Evolutionary conservation across 2,797 vertebrate genomes (phyloP).

Genomic region (Silurus aristotelis): DNA sequence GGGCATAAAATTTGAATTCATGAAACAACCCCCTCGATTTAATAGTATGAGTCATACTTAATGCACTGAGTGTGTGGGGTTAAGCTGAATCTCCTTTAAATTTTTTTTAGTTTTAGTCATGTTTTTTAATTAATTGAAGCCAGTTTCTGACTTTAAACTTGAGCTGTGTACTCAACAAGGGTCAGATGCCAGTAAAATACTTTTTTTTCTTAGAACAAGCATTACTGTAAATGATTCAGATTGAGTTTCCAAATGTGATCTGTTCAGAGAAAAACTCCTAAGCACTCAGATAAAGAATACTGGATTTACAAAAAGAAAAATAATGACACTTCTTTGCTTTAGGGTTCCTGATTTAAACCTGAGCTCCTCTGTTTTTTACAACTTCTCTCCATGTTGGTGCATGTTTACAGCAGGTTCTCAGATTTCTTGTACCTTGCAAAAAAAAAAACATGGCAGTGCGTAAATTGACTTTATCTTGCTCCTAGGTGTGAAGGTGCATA

Average conservation of each 20-base stretch:
- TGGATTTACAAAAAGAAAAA: background rate
- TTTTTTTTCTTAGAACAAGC: background rate
- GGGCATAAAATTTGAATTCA: slow-evolving; percentile 9
- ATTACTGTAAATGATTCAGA: background rate
- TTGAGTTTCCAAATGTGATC: background rate
- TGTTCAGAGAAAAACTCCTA: background rate
- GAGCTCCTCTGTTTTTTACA: background rate
- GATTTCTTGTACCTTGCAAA: background rate
- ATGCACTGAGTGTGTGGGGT: background rate
- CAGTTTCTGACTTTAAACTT: background rate
- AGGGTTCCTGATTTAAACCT: background rate
- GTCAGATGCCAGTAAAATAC: background rate
- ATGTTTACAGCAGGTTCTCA: background rate
- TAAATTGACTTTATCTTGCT: background rate
- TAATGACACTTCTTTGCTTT: background rate
- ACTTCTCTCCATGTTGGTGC: background rate
- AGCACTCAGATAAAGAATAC: background rate
- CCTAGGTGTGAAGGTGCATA: background rate
- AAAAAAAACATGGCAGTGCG: background rate
- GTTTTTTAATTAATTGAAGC: background rate
- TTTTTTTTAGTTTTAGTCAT: background rate
- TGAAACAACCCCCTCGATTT: slow-evolving; percentile 17
- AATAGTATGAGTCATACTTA: slow-evolving; percentile 22
- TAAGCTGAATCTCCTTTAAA: background rate
- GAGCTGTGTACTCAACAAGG: background rate